Evolutionary conservation across 2,113 vertebrate genomes (phyloP).

Genomic region (Trachemys scripta): DNA sequence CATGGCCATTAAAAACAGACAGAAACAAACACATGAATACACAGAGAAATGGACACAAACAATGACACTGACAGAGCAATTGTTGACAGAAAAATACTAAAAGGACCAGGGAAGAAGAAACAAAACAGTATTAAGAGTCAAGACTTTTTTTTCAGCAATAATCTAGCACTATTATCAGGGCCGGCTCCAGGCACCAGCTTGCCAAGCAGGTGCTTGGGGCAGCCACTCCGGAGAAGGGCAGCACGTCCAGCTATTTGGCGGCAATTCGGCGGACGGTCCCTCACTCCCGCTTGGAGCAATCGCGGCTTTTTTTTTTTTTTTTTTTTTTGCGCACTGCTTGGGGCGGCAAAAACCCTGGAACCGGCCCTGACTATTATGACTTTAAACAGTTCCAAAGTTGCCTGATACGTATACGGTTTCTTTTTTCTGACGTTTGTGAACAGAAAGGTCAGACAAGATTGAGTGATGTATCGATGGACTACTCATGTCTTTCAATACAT

Average conservation of each 20-base stretch:
- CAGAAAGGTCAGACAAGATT: background rate
- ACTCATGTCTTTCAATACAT: background rate
- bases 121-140: background rate
- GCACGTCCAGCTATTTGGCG: too few relatives aligned
- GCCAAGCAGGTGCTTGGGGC: too few relatives aligned
- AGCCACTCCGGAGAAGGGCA: too few relatives aligned
- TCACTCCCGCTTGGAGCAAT: too few relatives aligned
- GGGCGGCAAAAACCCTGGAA: too few relatives aligned
- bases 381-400: background rate
- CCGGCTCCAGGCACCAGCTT: too few relatives aligned
- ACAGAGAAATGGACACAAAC: background rate
- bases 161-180: background rate
- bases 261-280: too few relatives aligned
- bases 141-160: background rate
- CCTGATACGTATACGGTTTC: background rate
- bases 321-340: too few relatives aligned
- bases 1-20: background rate
- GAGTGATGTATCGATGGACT: background rate
- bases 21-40: background rate
- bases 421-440: background rate
- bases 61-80: slow-evolving; percentile 10
- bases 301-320: too few relatives aligned
- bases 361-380: background rate
- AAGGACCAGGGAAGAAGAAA: background rate
- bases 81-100: background rate